Conservation (phyloP, 1,140 invertebrate genomes). For the Bombus sylvicola region DNA sequence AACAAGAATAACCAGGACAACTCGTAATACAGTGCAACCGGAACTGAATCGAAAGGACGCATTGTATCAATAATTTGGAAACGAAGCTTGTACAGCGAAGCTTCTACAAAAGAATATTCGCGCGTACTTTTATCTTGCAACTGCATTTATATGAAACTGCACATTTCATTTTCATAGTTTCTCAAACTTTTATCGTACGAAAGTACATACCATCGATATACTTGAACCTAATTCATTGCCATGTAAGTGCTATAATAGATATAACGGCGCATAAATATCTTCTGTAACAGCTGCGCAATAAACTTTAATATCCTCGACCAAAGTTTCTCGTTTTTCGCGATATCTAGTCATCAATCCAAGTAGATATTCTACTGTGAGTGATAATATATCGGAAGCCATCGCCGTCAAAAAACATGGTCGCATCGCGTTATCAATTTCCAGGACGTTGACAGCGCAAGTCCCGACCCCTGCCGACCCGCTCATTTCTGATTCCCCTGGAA, state of each 20-base stretch:
- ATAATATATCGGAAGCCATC: not conserved
- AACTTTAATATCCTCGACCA: not conserved
- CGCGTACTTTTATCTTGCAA: too few relatives aligned
- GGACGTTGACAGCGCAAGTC: not conserved
- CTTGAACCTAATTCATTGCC: not conserved
- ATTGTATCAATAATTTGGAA: too few relatives aligned
- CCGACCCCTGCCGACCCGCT: not conserved
- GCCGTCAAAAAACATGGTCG: not conserved
- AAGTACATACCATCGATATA: too few relatives aligned
- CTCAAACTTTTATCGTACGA: too few relatives aligned
- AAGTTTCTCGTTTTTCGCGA: not conserved
- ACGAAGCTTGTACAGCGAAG: too few relatives aligned
- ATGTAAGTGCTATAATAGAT: not conserved
- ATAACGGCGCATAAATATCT: not conserved
- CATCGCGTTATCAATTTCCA: not conserved
- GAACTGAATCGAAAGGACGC: too few relatives aligned
- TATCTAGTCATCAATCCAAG: not conserved
- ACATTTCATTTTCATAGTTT: too few relatives aligned
- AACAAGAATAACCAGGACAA: too few relatives aligned
- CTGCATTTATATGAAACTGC: too few relatives aligned
- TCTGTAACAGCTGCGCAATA: not conserved
- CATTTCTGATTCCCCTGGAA: conserved; percentile 36
- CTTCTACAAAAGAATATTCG: too few relatives aligned
- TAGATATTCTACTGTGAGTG: too few relatives aligned
- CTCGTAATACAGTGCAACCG: too few relatives aligned